These are phyloP conservation scores for Neofelis nebulosa DNA, from an alignment of 2,113 vertebrate species.

Conservation along the genomic window DNA sequence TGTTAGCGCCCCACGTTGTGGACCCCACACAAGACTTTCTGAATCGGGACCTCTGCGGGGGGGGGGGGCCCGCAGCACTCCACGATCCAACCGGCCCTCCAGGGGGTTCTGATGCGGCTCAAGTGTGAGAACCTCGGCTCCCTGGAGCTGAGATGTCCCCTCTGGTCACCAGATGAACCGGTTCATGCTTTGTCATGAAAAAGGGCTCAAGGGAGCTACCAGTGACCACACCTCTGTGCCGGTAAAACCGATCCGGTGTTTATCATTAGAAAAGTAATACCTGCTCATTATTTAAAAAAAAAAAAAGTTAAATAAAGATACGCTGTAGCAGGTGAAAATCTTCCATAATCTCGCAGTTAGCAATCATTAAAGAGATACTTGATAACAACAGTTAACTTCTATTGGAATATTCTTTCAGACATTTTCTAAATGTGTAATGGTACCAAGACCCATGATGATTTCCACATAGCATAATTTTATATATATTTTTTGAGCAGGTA, in stretches of 20 bases:
- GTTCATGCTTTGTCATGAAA: background rate
- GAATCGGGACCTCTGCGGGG: background rate
- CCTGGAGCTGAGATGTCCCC: background rate
- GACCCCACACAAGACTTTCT: background rate
- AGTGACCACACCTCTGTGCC: background rate
- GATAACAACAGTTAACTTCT: background rate
- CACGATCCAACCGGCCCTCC: background rate
- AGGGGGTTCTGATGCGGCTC: background rate
- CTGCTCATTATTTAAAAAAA: background rate
- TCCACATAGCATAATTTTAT: background rate
- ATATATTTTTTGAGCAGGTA: background rate
- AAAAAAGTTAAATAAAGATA: background rate
- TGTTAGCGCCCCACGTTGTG: background rate
- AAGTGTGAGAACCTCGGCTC: background rate
- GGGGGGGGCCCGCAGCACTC: background rate
- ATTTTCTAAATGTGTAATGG: background rate
- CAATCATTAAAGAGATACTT: constrained; percentile 3
- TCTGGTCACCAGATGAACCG: background rate
- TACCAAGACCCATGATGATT: background rate
- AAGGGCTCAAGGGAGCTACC: background rate
- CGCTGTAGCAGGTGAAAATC: background rate
- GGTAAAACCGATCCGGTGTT: background rate
- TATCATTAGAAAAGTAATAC: constrained; percentile 3
- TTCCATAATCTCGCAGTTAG: background rate
- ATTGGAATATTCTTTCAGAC: background rate